Evolutionary conservation across 2,888 invertebrate species (phyloP).

Genomic region (Desoria tigrina): DNA sequence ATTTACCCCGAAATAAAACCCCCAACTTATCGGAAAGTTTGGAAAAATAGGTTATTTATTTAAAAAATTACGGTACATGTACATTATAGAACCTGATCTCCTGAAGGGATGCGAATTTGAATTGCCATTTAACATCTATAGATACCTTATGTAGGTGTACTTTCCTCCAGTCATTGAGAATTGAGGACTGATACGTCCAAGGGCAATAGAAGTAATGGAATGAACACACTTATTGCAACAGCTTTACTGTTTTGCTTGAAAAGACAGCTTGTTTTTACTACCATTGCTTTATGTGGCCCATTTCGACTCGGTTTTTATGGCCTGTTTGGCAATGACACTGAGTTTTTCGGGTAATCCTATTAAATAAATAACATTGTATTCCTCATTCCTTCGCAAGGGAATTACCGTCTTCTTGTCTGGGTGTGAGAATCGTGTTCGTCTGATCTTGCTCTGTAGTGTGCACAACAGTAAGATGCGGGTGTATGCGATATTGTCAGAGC

Average conservation of each 20-base stretch:
- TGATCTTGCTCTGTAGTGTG: no score
- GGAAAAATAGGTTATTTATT: no score
- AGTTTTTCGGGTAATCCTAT: conserved; percentile 8
- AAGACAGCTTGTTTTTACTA: no score
- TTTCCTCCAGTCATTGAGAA: neutral
- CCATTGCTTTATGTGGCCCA: conserved; percentile 32
- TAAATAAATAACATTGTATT: conserved; percentile 5
- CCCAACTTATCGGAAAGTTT: no score
- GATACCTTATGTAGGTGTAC: no score
- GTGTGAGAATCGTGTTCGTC: no score
- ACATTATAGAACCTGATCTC: neutral
- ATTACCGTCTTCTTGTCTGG: no score
- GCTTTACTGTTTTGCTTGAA: neutral
- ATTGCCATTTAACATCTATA: neutral
- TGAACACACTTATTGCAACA: neutral
- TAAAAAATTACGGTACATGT: no score
- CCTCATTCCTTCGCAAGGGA: no score
- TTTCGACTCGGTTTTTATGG: conserved; percentile 37
- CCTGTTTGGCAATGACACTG: conserved; percentile 44
- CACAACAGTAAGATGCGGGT: no score
- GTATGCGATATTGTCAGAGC: no score
- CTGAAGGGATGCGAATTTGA: neutral
- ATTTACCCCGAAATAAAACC: no score
- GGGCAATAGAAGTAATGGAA: neutral
- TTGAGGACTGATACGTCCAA: neutral